A percentile compares a stretch with the other conserved stretches of the same genome.
phyloP scores from a whole-genome alignment of 2,888 invertebrate genomes.

The Noctuana brunneofusca region DNA sequence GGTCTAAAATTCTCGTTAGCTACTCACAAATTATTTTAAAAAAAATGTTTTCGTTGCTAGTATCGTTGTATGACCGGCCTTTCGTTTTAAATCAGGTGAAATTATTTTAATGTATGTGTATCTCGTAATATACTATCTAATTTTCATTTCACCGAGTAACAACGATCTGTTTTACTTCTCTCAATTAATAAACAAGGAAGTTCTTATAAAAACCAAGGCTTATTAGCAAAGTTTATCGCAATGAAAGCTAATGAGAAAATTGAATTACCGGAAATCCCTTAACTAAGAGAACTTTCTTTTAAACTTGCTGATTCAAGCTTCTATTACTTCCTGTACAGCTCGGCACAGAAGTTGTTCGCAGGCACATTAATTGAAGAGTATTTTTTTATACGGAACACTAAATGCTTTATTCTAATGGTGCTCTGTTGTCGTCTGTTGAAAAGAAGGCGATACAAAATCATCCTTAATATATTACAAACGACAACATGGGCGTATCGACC shows the following conservation, averaged over 20 bases:
- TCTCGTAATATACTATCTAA: too few relatives aligned
- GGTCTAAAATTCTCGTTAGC: too few relatives aligned
- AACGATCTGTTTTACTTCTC: not conserved
- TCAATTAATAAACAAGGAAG: not conserved
- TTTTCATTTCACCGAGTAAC: not conserved
- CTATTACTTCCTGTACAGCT: constrained; percentile 7
- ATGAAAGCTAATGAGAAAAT: constrained; percentile 15
- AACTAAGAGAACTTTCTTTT: constrained; percentile 14
- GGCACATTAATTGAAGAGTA: not conserved
- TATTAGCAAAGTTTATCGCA: constrained; percentile 18
- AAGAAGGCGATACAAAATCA: too few relatives aligned
- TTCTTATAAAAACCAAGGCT: not conserved
- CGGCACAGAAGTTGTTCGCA: not conserved
- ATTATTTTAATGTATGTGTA: too few relatives aligned
- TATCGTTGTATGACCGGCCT: too few relatives aligned
- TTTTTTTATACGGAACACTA: not conserved
- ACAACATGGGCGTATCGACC: too few relatives aligned
- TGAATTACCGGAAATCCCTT: constrained; percentile 18
- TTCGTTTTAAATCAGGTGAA: too few relatives aligned
- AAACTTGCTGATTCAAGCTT: constrained; percentile 10
- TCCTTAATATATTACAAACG: too few relatives aligned
- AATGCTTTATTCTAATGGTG: too few relatives aligned
- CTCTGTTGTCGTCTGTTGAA: too few relatives aligned
- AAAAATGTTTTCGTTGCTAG: too few relatives aligned
- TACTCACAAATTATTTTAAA: too few relatives aligned